Base-by-base conservation (phyloP, 2,113 vertebrate genomes). In the Seriola dumerili region DNA sequence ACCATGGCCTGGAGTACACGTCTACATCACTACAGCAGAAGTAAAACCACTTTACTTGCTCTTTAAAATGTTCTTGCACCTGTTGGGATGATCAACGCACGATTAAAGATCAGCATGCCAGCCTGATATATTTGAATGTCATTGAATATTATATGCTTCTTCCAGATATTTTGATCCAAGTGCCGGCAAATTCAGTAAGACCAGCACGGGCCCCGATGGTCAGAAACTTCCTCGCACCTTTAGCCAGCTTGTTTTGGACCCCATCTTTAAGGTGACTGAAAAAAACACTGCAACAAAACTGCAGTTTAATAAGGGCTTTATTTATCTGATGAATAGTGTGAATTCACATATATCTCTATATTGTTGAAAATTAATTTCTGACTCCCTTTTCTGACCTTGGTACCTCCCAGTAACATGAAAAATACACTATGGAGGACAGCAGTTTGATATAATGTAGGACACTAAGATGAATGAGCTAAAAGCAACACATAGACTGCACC, bases 191-290 rank as follows among this genome's bases (percentile, higher is more conserved):
- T 99, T 99, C 90, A 97, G 95, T 89, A 99, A 99, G 85, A 94
- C 95, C 0, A 84, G 95, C 21, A 96, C 57, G 5, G 94, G 92
- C 50, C 93, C 97, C 0, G 96, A 98, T 10, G 97, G 97, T 25
- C 96, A 97, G 94, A 98, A 97, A 54, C 93, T 97, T 44, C 97
- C 97, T 1, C 95, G 97, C 34, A 99, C 98, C 1, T 99, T 99
- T 72, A 95, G 93, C 85, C 98, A 99, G 88, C 96, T 99, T 66
- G 95, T 99, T 84, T 93, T 99, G 89, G 97, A 99, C 73, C 97
- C 97, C 48, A 98, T 99, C 89, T 99, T 98, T 85, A 99, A 99
- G 96, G 98, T 99, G 76, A 91, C 76, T 44, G 21, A n/a, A 66
- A 76, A 76, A 54, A 32, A 21, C 4, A 6, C 2, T 34, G 9